These are phyloP conservation scores for Actinostola sp. DNA, from an alignment of 92 coral and sea anemone genomes.

Conservation along the genomic window DNA sequence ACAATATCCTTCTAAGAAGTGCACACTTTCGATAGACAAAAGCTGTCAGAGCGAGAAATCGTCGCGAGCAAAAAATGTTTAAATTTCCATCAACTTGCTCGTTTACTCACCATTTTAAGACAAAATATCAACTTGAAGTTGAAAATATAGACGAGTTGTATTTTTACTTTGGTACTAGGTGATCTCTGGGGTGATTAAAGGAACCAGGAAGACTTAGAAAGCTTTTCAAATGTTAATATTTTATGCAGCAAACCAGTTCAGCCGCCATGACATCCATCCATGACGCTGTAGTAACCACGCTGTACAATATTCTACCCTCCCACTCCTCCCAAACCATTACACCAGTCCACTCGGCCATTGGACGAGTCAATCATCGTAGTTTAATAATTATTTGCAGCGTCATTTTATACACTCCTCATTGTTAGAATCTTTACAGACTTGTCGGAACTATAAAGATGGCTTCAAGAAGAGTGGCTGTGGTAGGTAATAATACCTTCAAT, in stretches of 20 bases:
- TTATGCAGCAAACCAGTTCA: constrained; percentile 21
- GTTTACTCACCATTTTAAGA: constrained; percentile 12
- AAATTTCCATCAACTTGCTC: too few relatives aligned
- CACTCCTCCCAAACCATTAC: neutral
- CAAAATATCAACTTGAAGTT: neutral
- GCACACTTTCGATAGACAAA: too few relatives aligned
- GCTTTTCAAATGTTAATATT: constrained; percentile 22
- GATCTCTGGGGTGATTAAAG: neutral
- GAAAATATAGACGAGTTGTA: neutral
- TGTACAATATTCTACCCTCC: constrained; percentile 9
- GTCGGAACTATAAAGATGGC: neutral
- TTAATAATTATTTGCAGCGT: too few relatives aligned
- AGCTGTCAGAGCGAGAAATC: too few relatives aligned
- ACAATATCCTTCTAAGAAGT: too few relatives aligned
- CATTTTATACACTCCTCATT: too few relatives aligned
- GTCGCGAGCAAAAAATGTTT: too few relatives aligned
- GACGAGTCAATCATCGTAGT: too few relatives aligned
- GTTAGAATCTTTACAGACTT: neutral
- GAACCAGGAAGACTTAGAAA: neutral
- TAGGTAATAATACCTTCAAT: constrained; percentile 7
- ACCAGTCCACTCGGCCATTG: neutral
- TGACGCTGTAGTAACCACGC: constrained; percentile 27
- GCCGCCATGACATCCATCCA: constrained; percentile 42
- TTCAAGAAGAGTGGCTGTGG: constrained; percentile 33
- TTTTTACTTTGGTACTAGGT: neutral